Evolutionary conservation across 1,140 invertebrate genomes (phyloP).

Genomic region (Drosophila littoralis): DNA sequence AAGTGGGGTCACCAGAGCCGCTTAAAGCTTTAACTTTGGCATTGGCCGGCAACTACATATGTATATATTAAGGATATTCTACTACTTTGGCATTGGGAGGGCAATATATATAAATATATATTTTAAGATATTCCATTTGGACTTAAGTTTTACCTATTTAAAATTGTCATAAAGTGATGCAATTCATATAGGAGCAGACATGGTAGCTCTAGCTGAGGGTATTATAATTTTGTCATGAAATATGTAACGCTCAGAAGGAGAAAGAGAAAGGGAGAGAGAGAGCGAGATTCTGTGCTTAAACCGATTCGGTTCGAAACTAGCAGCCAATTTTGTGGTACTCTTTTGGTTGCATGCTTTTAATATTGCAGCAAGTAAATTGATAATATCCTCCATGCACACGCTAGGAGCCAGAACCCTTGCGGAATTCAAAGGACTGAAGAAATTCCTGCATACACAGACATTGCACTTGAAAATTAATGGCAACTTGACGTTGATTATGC

Average conservation of each 20-base stretch:
- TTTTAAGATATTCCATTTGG: too few species aligned
- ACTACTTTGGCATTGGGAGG: too few species aligned
- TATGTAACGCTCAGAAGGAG: too few species aligned
- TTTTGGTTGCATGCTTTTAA: neutral
- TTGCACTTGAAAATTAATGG: slow-evolving; percentile 58
- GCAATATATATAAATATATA: too few species aligned
- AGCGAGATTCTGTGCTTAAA: too few species aligned
- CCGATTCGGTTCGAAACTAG: too few species aligned
- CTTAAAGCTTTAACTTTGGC: slow-evolving; percentile 54
- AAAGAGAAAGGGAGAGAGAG: too few species aligned
- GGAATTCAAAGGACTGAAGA: neutral
- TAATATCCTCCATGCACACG: neutral
- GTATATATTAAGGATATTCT: neutral
- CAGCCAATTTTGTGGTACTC: neutral
- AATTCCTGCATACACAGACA: slow-evolving; percentile 25
- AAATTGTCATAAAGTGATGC: too few species aligned
- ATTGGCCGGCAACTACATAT: slow-evolving; percentile 4
- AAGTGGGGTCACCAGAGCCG: neutral
- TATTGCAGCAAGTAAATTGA: neutral
- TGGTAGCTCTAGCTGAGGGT: too few species aligned
- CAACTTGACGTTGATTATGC: slow-evolving; percentile 56
- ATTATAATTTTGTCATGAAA: too few species aligned
- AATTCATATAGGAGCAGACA: too few species aligned
- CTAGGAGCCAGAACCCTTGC: slow-evolving; percentile 2
- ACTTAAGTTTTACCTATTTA: too few species aligned